These are phyloP conservation scores for Sebastes glaucus DNA, from an alignment of 2,797 vertebrate species.

Conservation along the genomic window DNA sequence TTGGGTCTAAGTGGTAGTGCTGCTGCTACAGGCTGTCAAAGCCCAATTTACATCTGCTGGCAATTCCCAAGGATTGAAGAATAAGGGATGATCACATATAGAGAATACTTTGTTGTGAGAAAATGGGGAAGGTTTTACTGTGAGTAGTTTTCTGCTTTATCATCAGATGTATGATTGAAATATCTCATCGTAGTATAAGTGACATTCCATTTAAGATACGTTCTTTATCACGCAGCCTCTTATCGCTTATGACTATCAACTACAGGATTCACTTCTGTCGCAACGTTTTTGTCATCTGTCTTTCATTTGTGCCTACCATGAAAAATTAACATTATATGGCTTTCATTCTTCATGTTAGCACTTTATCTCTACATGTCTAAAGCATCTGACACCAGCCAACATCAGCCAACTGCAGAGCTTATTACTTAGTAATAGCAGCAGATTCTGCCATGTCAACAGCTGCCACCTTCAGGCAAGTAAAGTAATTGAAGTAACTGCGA, in stretches of 20 bases:
- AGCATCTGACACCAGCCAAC: not conserved
- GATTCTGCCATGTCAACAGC: not conserved
- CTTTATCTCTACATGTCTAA: not conserved
- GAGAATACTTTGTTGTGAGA: not conserved
- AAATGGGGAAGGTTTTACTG: not conserved
- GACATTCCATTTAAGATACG: not conserved
- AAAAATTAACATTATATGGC: not conserved
- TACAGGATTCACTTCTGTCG: not conserved
- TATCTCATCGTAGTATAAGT: not conserved
- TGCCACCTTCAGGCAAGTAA: not conserved
- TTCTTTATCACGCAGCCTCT: not conserved
- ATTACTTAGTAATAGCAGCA: not conserved
- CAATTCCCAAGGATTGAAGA: conserved; percentile 33
- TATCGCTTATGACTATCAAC: not conserved
- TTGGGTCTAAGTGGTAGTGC: conserved; percentile 31
- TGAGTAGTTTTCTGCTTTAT: not conserved
- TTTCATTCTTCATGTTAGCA: not conserved
- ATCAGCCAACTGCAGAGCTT: not conserved
- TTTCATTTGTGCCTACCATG: not conserved
- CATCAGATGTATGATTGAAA: not conserved
- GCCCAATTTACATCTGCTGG: conserved; percentile 41
- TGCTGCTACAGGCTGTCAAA: conserved; percentile 42
- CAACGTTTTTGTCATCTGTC: not conserved
- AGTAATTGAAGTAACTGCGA: not conserved
- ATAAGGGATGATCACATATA: conserved; percentile 5